Percentiles rank a stretch among this genome's conserved stretches.
phyloP scores from a whole-genome alignment of 2,113 vertebrate genomes.

The Chionis minor region DNA sequence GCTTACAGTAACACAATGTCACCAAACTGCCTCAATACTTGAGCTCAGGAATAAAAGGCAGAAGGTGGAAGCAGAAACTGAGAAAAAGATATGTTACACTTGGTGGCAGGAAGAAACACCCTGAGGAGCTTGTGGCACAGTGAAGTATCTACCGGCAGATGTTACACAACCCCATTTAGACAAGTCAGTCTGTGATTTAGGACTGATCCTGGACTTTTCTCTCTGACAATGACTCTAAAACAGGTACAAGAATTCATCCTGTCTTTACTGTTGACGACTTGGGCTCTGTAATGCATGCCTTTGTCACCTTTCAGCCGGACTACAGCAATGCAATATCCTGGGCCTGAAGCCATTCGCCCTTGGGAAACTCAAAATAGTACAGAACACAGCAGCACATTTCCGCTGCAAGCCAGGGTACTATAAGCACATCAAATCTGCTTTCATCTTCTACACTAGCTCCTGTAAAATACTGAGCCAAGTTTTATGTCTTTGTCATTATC shows the following conservation, averaged over 20 bases:
- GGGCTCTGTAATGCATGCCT: background rate
- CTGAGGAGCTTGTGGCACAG: background rate
- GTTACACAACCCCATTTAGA: background rate
- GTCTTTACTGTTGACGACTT: background rate
- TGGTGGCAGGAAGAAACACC: background rate
- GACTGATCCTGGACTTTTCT: background rate
- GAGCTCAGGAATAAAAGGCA: constrained; percentile 9
- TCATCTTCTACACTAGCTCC: background rate
- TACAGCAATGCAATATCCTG: background rate
- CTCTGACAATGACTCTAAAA: background rate
- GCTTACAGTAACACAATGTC: background rate
- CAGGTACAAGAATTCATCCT: background rate
- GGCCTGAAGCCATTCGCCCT: background rate
- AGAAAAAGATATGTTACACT: background rate
- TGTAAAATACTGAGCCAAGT: background rate
- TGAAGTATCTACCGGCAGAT: background rate
- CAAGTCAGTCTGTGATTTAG: background rate
- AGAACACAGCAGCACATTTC: background rate
- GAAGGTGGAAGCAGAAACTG: background rate
- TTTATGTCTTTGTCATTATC: background rate
- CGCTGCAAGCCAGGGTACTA: background rate
- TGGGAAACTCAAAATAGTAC: constrained; percentile 21
- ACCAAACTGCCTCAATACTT: background rate
- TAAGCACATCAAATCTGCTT: background rate
- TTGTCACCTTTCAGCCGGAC: background rate